A percentile compares a stretch with the other conserved stretches of the same genome.
These are phyloP conservation scores for Rhyacophila brunnea DNA, from an alignment of 1,140 invertebrate species.

Conservation along the genomic window DNA sequence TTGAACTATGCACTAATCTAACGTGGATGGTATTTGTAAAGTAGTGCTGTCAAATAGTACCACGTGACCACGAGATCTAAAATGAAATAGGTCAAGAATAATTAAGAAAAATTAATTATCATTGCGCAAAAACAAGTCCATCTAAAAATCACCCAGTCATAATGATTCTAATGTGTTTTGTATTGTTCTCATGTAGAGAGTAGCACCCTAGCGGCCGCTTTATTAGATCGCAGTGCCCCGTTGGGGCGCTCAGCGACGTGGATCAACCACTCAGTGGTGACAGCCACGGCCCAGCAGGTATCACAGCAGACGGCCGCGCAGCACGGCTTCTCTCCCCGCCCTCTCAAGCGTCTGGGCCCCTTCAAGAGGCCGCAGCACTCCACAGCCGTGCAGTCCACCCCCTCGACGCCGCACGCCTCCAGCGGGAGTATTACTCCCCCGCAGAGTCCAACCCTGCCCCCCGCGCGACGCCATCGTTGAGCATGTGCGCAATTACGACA, in stretches of 20 bases:
- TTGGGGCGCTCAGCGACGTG: conserved; percentile 30
- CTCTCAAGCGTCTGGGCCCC: conserved; percentile 46
- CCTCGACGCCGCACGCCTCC: conserved; percentile 18
- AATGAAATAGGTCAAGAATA: no score
- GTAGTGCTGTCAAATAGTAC: no score
- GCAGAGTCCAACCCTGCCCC: conserved; percentile 29
- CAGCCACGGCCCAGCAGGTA: conserved; percentile 29
- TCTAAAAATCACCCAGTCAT: no score
- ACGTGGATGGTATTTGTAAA: no score
- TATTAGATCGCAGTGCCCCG: conserved; percentile 46
- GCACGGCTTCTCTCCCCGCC: conserved; percentile 46
- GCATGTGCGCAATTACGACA: neutral
- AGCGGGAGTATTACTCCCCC: conserved; percentile 26
- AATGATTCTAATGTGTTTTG: no score
- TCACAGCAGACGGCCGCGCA: conserved; percentile 38
- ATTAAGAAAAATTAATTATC: no score
- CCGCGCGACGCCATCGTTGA: conserved; percentile 24
- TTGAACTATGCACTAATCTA: no score
- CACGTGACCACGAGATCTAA: no score
- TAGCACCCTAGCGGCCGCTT: conserved; percentile 49
- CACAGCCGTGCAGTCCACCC: conserved; percentile 15
- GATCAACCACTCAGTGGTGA: conserved; percentile 30
- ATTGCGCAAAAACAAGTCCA: no score
- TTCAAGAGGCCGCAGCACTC: conserved; percentile 42
- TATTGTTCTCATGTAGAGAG: no score